These are phyloP conservation scores for Caenorhabditis sp. DNA, from an alignment of 2,888 invertebrate genomes.

Conservation along the genomic window DNA sequence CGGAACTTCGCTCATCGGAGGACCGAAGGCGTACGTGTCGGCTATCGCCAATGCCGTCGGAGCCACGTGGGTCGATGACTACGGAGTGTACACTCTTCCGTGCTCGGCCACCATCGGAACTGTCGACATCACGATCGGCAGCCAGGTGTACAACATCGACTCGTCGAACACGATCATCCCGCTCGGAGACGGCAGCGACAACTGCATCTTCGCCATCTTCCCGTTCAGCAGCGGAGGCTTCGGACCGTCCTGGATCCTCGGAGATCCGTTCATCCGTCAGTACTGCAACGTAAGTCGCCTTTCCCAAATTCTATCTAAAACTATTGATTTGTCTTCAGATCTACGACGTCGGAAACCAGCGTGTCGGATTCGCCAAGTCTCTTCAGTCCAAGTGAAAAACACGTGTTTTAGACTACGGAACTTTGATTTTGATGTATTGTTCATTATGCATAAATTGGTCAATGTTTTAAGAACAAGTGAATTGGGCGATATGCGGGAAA, in stretches of 20 bases:
- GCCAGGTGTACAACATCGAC: constrained; percentile 55
- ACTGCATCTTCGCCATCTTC: constrained; percentile 65
- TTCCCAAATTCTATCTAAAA: background rate
- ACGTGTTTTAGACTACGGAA: no score
- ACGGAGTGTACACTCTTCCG: constrained; percentile 60
- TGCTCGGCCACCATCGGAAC: constrained; percentile 59
- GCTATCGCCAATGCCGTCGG: constrained; percentile 58
- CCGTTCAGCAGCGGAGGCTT: constrained; percentile 65
- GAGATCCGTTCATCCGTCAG: constrained; percentile 69
- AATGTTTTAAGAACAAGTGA: constrained; percentile 27
- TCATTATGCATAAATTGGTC: constrained; percentile 48
- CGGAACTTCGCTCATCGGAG: constrained; percentile 68
- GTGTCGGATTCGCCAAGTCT: constrained; percentile 67
- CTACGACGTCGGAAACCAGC: constrained; percentile 64
- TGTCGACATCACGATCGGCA: constrained; percentile 66
- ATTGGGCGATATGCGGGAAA: constrained; percentile 4
- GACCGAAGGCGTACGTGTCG: constrained; percentile 56
- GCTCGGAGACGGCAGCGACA: constrained; percentile 57
- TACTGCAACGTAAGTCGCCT: constrained; percentile 60
- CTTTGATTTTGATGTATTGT: no score
- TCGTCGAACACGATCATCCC: constrained; percentile 56
- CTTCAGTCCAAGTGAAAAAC: constrained; percentile 64
- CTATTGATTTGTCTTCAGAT: constrained; percentile 48
- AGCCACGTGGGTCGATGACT: constrained; percentile 60
- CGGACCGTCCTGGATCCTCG: constrained; percentile 68